Percentiles rank a stretch among this genome's conserved stretches.
Conservation (phyloP, 2,113 vertebrate species). For the Trinectes maculatus region DNA sequence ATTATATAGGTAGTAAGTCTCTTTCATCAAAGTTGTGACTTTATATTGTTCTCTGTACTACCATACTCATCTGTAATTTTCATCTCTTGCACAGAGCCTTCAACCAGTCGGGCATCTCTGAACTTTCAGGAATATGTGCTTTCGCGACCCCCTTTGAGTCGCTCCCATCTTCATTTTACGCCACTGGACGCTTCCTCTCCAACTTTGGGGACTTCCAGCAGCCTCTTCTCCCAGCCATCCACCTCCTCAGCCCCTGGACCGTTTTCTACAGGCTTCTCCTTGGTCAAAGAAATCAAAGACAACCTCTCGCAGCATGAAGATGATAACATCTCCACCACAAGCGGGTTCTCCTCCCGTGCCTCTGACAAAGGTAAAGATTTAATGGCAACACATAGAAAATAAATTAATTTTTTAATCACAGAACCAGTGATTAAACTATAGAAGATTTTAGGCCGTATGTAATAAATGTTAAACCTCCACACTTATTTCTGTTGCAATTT, state of each 20-base stretch:
- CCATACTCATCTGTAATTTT: constrained; percentile 4
- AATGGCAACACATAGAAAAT: not conserved
- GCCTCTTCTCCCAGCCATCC: constrained; percentile 88
- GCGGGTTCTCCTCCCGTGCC: constrained; percentile 97
- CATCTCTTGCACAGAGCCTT: constrained; percentile 82
- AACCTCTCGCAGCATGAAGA: constrained; percentile 98
- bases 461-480: too few relatives aligned
- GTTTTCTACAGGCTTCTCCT: constrained; percentile 84
- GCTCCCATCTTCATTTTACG: constrained; percentile 89
- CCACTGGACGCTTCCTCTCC: constrained; percentile 86
- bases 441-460: too few relatives aligned
- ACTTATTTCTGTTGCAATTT: too few relatives aligned
- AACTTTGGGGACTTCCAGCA: constrained; percentile 60
- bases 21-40: not conserved
- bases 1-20: not conserved
- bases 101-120: constrained; percentile 89
- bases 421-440: too few relatives aligned
- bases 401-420: too few relatives aligned
- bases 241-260: constrained; percentile 88
- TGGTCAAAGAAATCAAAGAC: constrained; percentile 98
- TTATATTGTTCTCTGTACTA: not conserved
- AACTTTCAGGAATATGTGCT: constrained; percentile 89
- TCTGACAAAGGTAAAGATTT: constrained; percentile 92
- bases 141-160: constrained; percentile 93
- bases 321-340: constrained; percentile 99